Conservation (phyloP, 2,888 invertebrate genomes). For the Crepidodera aurea region DNA sequence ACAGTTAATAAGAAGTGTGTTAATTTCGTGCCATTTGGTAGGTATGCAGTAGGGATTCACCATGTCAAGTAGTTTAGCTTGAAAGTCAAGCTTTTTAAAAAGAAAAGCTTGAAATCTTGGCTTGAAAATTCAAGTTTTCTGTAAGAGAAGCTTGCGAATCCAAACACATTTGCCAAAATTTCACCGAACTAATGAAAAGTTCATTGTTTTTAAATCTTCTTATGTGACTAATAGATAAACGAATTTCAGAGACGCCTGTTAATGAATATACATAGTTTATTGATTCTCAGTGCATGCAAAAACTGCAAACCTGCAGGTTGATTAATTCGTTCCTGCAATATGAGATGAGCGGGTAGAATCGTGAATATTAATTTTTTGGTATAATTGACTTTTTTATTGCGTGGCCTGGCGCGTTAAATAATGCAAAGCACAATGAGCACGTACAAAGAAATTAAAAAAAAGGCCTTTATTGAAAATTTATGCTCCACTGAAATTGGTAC, state of each 20-base stretch:
- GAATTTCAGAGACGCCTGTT: background rate
- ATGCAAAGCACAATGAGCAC: constrained; percentile 19
- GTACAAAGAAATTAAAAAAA: constrained; percentile 18
- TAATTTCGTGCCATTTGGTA: too few relatives aligned
- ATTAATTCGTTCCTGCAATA: constrained; percentile 23
- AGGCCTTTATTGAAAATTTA: constrained; percentile 19
- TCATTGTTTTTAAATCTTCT: too few relatives aligned
- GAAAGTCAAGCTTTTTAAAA: too few relatives aligned
- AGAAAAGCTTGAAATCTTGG: too few relatives aligned
- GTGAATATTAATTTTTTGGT: constrained; percentile 30
- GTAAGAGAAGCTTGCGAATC: too few relatives aligned
- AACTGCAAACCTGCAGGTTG: constrained; percentile 16
- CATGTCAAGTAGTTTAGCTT: too few relatives aligned
- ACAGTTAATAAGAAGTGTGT: too few relatives aligned
- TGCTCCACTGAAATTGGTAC: constrained; percentile 1
- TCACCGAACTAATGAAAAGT: too few relatives aligned
- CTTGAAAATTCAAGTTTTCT: too few relatives aligned
- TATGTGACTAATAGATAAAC: too few relatives aligned
- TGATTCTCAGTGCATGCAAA: background rate
- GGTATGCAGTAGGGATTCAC: too few relatives aligned
- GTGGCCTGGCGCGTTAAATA: constrained; percentile 1
- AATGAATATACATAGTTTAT: background rate
- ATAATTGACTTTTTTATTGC: constrained; percentile 25
- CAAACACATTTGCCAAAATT: too few relatives aligned
- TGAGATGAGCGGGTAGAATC: constrained; percentile 19